Conservation (phyloP, 2,888 invertebrate genomes). For the Allygus modestus region DNA sequence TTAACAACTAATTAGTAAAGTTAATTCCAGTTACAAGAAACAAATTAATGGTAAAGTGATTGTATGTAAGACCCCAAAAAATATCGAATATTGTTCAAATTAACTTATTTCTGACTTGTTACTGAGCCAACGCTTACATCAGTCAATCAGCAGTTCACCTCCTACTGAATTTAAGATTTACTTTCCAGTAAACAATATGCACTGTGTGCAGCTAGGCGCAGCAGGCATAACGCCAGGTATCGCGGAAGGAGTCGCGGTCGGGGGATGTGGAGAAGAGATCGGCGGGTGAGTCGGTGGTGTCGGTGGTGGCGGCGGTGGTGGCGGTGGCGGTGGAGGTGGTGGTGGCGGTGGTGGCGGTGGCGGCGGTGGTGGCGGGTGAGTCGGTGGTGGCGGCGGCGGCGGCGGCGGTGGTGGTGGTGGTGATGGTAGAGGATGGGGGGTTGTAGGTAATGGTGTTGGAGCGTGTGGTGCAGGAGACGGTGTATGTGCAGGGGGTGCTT, state of each 20-base stretch:
- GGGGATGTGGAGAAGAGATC: neutral
- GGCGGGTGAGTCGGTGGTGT: neutral
- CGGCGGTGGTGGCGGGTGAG: neutral
- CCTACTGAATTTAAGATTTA: no score
- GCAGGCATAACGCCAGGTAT: neutral
- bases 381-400: neutral
- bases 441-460: neutral
- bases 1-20: no score
- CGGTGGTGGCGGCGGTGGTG: neutral
- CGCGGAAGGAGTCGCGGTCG: neutral
- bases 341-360: neutral
- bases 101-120: no score
- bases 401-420: neutral
- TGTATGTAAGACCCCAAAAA: no score
- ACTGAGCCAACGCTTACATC: no score
- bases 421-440: neutral
- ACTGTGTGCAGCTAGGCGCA: neutral
- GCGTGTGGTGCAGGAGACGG: neutral
- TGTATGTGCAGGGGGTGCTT: neutral
- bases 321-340: neutral
- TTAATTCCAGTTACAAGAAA: no score
- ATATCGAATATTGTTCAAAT: no score
- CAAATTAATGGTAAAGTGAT: no score
- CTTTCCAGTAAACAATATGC: conserved; percentile 13
- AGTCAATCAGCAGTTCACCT: no score